Conservation (phyloP, 2,888 invertebrate species). For the Hydriomena furcata region DNA sequence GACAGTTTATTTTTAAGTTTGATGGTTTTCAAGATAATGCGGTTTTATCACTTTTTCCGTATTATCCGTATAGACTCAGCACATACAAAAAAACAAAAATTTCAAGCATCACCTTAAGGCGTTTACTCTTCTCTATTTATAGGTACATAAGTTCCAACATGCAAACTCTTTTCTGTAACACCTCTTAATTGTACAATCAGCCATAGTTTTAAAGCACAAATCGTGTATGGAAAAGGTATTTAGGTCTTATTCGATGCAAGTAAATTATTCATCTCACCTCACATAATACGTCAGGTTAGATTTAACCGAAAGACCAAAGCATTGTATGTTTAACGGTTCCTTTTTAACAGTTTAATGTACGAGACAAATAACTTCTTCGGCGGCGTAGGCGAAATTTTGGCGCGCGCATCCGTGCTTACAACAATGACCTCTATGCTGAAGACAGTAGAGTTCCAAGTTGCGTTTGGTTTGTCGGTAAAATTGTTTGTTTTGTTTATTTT, state of each 20-base stretch:
- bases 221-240: too few relatives aligned
- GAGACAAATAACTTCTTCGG: slow-evolving; percentile 71
- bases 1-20: too few relatives aligned
- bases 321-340: slow-evolving; percentile 72
- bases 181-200: too few relatives aligned
- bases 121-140: too few relatives aligned
- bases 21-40: too few relatives aligned
- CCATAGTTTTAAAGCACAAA: too few relatives aligned
- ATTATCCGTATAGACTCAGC: too few relatives aligned
- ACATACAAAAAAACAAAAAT: too few relatives aligned
- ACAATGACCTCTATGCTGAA: slow-evolving; percentile 24
- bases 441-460: slow-evolving; percentile 31
- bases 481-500: slow-evolving; percentile 55
- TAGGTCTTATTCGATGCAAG: not conserved
- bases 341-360: slow-evolving; percentile 64
- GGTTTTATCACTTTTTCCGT: too few relatives aligned
- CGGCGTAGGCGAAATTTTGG: slow-evolving; percentile 60
- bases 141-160: too few relatives aligned
- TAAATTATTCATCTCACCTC: not conserved
- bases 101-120: too few relatives aligned
- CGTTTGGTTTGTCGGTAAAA: slow-evolving; percentile 25
- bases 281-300: slow-evolving; percentile 23
- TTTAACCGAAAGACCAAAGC: slow-evolving; percentile 25
- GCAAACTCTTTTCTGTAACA: too few relatives aligned
- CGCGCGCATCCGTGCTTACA: slow-evolving; percentile 27